A percentile compares a stretch with the other conserved stretches of the same genome.
Conservation (phyloP, 2,113 vertebrate species). For the Tragelaphus imberbis region DNA sequence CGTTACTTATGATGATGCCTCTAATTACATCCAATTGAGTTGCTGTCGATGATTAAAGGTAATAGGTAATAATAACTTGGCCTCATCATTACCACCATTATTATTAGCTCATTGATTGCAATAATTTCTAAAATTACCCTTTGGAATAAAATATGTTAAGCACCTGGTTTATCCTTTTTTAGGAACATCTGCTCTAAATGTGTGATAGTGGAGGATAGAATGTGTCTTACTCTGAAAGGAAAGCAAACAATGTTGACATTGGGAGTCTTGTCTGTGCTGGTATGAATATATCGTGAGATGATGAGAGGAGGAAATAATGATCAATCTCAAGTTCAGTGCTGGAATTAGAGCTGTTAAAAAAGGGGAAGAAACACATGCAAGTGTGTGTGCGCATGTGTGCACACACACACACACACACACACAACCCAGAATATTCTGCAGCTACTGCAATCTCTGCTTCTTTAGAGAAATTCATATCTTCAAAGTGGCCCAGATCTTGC, state of each 20-base stretch:
- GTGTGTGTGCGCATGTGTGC: rapidly evolving
- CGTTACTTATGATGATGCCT: conserved; percentile 90
- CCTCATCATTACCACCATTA: conserved; percentile 87
- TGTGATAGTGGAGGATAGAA: conserved; percentile 79
- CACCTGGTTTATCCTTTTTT: conserved; percentile 87
- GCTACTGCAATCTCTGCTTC: not conserved
- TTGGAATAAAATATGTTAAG: conserved; percentile 89
- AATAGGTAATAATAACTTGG: conserved; percentile 89
- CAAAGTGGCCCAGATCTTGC: not conserved
- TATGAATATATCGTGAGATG: conserved; percentile 71
- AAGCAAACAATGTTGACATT: conserved; percentile 75
- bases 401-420: not conserved
- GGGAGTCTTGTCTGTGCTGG: conserved; percentile 69
- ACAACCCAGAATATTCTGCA: not conserved
- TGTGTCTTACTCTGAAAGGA: conserved; percentile 77
- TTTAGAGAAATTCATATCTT: not conserved
- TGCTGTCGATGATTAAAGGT: conserved; percentile 93
- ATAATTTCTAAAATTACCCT: conserved; percentile 93
- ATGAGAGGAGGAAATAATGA: conserved; percentile 76
- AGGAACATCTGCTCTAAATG: conserved; percentile 85
- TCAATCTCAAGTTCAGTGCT: conserved; percentile 73
- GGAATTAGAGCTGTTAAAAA: conserved; percentile 67
- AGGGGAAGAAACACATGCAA: not conserved
- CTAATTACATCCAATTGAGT: conserved; percentile 92
- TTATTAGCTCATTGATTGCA: conserved; percentile 97